Evolutionary conservation across 1,140 invertebrate genomes (phyloP).

Genomic region (Papilio polytes): DNA sequence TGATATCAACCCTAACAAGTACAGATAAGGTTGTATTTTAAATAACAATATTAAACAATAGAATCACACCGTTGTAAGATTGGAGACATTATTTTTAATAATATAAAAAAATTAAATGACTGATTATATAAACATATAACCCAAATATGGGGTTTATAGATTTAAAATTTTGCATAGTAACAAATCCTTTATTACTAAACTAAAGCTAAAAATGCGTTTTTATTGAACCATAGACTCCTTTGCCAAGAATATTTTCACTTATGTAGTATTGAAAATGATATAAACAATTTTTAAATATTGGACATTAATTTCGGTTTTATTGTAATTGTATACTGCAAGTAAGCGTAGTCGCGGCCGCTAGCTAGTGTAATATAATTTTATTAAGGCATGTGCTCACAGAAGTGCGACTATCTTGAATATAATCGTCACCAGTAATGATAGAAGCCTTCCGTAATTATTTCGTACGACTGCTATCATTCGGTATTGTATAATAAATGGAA

Average conservation of each 20-base stretch:
- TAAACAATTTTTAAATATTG: no score
- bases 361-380: constrained; percentile 76
- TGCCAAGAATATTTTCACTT: no score
- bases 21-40: background rate
- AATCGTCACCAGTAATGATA: constrained; percentile 64
- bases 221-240: background rate
- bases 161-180: background rate
- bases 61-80: constrained; percentile 72
- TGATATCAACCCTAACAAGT: background rate
- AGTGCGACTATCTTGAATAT: constrained; percentile 57
- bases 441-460: constrained; percentile 63
- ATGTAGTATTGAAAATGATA: no score
- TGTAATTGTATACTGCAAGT: no score
- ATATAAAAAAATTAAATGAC: background rate
- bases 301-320: no score
- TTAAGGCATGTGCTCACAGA: constrained; percentile 70
- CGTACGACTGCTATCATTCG: constrained; percentile 44
- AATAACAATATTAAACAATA: constrained; percentile 21
- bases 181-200: no score
- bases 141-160: background rate
- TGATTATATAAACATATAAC: background rate
- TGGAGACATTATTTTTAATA: constrained; percentile 57
- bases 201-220: background rate
- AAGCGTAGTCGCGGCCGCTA: background rate
- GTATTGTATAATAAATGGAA: constrained; percentile 42